Percentiles rank a stretch among this genome's conserved stretches.
Conservation (phyloP, 2,888 invertebrate genomes). For the Tipula lateralis region DNA sequence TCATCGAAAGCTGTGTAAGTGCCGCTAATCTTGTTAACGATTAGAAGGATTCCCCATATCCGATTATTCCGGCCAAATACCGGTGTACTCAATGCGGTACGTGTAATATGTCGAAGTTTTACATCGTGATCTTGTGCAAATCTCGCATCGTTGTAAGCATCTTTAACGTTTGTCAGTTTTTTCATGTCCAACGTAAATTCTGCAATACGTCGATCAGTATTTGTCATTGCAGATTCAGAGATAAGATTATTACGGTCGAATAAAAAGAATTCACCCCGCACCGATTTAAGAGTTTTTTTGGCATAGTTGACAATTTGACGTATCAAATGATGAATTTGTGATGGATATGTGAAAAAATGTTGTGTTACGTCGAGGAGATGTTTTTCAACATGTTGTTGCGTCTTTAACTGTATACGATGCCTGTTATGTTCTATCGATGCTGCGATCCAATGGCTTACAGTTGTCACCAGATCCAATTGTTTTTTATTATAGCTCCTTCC, state of each 20-base stretch:
- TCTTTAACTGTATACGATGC: constrained; percentile 43
- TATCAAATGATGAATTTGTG: neutral
- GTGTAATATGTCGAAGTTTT: constrained; percentile 54
- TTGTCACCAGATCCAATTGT: constrained; percentile 44
- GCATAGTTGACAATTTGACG: neutral
- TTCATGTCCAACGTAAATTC: neutral
- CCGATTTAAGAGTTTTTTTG: neutral
- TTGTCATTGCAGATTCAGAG: neutral
- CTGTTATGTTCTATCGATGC: constrained; percentile 49
- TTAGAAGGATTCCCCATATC: constrained; percentile 55
- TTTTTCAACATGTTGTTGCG: constrained; percentile 48
- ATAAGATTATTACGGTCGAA: neutral
- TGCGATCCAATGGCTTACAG: constrained; percentile 49
- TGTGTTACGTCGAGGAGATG: constrained; percentile 46
- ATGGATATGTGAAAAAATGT: constrained; percentile 35
- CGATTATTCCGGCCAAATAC: constrained; percentile 50
- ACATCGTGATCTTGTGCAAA: constrained; percentile 54
- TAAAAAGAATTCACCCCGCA: neutral
- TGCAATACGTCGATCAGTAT: neutral
- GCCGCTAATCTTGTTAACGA: constrained; percentile 53
- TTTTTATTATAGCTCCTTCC: constrained; percentile 33
- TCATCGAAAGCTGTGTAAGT: constrained; percentile 55
- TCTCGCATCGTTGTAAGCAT: constrained; percentile 55
- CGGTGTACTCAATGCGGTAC: constrained; percentile 55
- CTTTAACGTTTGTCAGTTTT: constrained; percentile 42